Percentiles rank a stretch among this genome's conserved stretches.
Conservation (phyloP, 2,888 invertebrate genomes). For the Osmoderma eremita region DNA sequence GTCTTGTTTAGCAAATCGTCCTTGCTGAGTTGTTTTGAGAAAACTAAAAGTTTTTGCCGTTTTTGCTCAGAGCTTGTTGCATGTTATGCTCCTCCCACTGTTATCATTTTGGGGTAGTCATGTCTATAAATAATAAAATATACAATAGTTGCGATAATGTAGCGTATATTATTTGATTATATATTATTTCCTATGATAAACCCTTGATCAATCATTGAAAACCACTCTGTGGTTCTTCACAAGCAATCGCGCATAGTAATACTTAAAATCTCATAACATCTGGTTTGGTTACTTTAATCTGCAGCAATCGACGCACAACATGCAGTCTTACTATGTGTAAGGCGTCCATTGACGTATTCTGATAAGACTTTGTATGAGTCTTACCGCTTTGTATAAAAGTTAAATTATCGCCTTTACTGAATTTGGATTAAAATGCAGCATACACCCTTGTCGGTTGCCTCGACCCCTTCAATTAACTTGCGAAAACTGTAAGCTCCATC, state of each 20-base stretch:
- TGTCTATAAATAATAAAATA: slow-evolving; percentile 9
- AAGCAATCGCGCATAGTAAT: neutral
- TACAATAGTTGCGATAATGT: slow-evolving; percentile 6
- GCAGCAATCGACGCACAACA: slow-evolving; percentile 4
- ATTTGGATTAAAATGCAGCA: too few relatives aligned
- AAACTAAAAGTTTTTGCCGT: slow-evolving; percentile 8
- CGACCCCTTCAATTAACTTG: too few relatives aligned
- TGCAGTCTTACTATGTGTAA: too few relatives aligned
- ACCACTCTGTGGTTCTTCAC: slow-evolving; percentile 1
- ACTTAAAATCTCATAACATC: neutral
- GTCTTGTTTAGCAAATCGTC: slow-evolving; percentile 10
- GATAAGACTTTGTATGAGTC: too few relatives aligned
- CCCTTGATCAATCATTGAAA: neutral
- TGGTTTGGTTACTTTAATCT: slow-evolving; percentile 5
- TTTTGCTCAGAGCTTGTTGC: too few relatives aligned
- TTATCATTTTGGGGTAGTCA: neutral
- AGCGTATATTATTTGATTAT: slow-evolving; percentile 8
- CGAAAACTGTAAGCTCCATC: too few relatives aligned
- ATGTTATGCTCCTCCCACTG: too few relatives aligned
- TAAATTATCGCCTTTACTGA: too few relatives aligned
- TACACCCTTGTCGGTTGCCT: neutral
- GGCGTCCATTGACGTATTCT: too few relatives aligned
- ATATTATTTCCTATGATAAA: neutral
- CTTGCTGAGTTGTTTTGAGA: slow-evolving; percentile 6
- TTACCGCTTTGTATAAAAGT: too few relatives aligned